Conservation (phyloP, 2,797 vertebrate species). For the Chromobotia macracanthus region DNA sequence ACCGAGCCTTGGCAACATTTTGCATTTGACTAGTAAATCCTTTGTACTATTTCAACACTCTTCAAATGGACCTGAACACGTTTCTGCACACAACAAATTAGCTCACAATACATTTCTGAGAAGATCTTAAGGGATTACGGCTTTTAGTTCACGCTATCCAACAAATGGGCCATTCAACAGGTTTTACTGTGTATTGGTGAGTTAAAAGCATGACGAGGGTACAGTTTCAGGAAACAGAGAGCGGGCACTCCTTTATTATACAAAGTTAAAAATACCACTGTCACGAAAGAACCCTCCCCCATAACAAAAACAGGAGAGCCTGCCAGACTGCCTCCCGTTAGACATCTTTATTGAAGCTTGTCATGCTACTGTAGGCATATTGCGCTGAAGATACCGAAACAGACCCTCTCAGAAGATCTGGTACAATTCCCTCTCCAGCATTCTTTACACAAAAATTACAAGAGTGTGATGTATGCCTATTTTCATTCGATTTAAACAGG, state of each 20-base stretch:
- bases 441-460: not conserved
- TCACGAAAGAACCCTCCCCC: slow-evolving; percentile 47
- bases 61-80: slow-evolving; percentile 3
- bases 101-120: slow-evolving; percentile 24
- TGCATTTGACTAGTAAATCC: slow-evolving; percentile 19
- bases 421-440: not conserved
- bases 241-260: slow-evolving; percentile 52
- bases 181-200: not conserved
- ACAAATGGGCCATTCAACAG: slow-evolving; percentile 5
- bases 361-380: slow-evolving; percentile 23
- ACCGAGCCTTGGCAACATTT: not conserved
- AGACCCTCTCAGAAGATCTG: slow-evolving; percentile 27
- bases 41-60: slow-evolving; percentile 17
- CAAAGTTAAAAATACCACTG: slow-evolving; percentile 62
- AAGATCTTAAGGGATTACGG: slow-evolving; percentile 21
- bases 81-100: slow-evolving; percentile 13
- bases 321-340: slow-evolving; percentile 40
- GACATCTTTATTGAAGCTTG: slow-evolving; percentile 30
- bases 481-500: not conserved
- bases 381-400: not conserved
- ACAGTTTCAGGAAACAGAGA: slow-evolving; percentile 55
- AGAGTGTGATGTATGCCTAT: not conserved
- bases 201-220: slow-evolving; percentile 9
- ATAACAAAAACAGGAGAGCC: slow-evolving; percentile 48
- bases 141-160: not conserved